Evolutionary conservation across 1,140 invertebrate genomes (phyloP).

Genomic region (Pseudomyrmex cubaensis): DNA sequence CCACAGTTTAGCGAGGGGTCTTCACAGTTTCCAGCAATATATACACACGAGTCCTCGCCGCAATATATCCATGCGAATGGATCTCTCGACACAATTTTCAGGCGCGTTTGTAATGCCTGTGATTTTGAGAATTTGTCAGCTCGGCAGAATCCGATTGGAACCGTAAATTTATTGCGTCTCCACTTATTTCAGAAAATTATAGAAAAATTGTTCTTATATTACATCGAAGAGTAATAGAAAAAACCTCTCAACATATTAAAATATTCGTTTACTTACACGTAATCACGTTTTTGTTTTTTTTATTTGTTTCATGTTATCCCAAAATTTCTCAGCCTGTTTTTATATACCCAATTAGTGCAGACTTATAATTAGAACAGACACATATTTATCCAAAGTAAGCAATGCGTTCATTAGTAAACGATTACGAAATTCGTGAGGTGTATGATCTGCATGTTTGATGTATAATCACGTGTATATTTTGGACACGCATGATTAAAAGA

Average conservation of each 20-base stretch:
- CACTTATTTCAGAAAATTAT: constrained; percentile 1
- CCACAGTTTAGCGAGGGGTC: neutral
- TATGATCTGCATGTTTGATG: neutral
- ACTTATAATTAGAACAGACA: no score
- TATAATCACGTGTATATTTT: constrained; percentile 6
- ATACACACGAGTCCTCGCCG: neutral
- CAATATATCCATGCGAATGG: neutral
- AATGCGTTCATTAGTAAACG: neutral
- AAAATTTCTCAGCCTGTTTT: neutral
- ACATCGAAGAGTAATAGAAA: neutral
- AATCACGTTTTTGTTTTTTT: neutral
- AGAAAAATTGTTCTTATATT: neutral
- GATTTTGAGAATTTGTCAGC: constrained; percentile 16
- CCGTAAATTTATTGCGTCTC: neutral
- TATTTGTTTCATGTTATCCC: neutral
- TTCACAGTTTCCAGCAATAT: constrained; percentile 25
- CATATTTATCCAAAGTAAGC: neutral
- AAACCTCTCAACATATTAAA: neutral
- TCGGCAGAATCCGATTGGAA: neutral
- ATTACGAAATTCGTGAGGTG: constrained; percentile 1
- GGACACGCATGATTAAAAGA: constrained; percentile 36
- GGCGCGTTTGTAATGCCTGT: neutral
- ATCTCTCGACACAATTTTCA: neutral
- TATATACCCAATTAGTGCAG: neutral
- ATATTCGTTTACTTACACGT: neutral